These are phyloP conservation scores for Ceratotherium simum DNA, from an alignment of 2,113 vertebrate species.

Conservation along the genomic window DNA sequence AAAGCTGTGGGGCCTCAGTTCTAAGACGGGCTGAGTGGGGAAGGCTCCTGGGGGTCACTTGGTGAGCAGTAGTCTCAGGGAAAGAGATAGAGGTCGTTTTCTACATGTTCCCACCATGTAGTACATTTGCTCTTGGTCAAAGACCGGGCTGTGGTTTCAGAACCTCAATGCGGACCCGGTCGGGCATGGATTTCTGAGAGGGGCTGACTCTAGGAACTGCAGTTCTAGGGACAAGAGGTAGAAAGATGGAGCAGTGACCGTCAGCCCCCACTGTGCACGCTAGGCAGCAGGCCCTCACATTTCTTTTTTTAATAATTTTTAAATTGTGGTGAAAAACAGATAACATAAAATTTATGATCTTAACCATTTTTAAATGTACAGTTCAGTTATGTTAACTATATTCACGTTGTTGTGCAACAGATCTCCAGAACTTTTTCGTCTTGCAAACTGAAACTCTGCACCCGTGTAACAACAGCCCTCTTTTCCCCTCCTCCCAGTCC, in stretches of 20 bases:
- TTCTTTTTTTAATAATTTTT: neutral
- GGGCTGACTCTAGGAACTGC: neutral
- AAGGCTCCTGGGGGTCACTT: neutral
- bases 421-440: neutral
- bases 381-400: too few relatives aligned
- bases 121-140: neutral
- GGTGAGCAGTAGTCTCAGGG: neutral
- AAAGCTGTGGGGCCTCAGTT: neutral
- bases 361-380: neutral
- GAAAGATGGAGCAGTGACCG: neutral
- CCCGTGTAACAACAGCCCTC: neutral
- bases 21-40: neutral
- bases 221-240: neutral
- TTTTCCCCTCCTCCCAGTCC: neutral
- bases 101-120: neutral
- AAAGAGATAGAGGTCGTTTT: neutral
- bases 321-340: neutral
- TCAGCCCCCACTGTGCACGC: neutral
- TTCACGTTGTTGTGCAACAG: neutral
- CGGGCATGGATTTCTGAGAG: neutral
- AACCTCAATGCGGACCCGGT: rapidly evolving
- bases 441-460: neutral
- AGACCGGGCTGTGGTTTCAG: neutral
- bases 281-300: neutral
- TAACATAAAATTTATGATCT: neutral